These are phyloP conservation scores for Hemibagrus wyckioides DNA, from an alignment of 2,113 vertebrate species.

Conservation along the genomic window DNA sequence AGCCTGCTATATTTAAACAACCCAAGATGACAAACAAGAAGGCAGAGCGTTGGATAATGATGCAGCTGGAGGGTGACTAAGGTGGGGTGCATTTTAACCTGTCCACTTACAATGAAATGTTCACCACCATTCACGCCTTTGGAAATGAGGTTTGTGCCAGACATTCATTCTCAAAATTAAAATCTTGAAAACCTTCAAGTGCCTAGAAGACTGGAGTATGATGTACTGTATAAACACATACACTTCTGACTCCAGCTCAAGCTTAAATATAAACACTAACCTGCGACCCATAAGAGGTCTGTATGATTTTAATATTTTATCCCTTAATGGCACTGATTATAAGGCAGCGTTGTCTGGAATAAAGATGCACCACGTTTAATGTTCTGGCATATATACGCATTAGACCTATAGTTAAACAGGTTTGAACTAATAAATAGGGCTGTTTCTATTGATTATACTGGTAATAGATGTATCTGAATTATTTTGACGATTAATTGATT, in stretches of 20 bases:
- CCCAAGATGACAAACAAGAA: constrained; percentile 3
- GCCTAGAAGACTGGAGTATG: neutral
- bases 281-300: neutral
- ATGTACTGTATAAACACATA: neutral
- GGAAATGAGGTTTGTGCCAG: neutral
- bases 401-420: neutral
- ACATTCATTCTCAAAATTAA: neutral
- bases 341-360: neutral
- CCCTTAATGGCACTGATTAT: neutral
- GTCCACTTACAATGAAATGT: neutral
- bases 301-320: neutral
- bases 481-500: too few species aligned
- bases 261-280: neutral
- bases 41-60: neutral
- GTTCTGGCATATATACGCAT: neutral
- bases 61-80: neutral
- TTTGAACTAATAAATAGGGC: neutral
- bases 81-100: neutral
- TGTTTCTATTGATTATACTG: too few species aligned
- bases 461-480: too few species aligned
- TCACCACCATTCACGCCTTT: neutral
- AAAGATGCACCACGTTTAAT: neutral
- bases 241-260: neutral
- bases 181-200: neutral
- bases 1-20: constrained; percentile 34